These are phyloP conservation scores for Trichopoda pennipes DNA, from an alignment of 2,888 invertebrate genomes.

Conservation along the genomic window DNA sequence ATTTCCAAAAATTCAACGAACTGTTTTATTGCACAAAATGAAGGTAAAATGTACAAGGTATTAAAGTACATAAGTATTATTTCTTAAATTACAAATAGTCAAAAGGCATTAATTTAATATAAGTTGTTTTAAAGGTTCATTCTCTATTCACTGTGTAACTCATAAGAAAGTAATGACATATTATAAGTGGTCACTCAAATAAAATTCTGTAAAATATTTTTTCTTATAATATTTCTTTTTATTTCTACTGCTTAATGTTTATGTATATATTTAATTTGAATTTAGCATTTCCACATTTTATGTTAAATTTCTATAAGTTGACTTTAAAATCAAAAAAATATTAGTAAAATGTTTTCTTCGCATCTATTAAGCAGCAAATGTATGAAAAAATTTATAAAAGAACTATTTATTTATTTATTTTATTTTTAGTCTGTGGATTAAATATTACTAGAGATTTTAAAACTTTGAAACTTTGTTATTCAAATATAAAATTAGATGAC, in stretches of 20 bases:
- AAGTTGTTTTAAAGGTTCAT: constrained; percentile 4
- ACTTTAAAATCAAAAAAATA: too few species aligned
- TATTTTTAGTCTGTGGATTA: too few species aligned
- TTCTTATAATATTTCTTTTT: neutral
- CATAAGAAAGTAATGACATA: constrained; percentile 9
- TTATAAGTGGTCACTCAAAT: neutral
- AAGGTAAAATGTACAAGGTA: neutral
- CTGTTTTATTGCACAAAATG: neutral
- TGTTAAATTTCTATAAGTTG: too few species aligned
- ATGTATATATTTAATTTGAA: neutral
- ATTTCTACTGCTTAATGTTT: neutral
- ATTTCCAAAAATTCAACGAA: constrained; percentile 34
- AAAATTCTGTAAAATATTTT: neutral
- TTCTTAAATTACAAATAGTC: constrained; percentile 3
- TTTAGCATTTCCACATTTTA: neutral
- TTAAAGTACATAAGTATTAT: neutral
- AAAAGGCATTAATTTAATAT: constrained; percentile 6
- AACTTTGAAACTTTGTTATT: too few species aligned
- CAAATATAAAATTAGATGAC: too few species aligned
- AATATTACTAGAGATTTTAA: too few species aligned
- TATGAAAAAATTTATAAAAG: too few species aligned
- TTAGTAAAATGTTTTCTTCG: too few species aligned
- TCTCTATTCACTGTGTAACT: constrained; percentile 18
- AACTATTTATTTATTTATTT: too few species aligned
- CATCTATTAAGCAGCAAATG: too few species aligned